Conservation (phyloP, 2,888 invertebrate genomes). For the Calliphora vomitoria region DNA sequence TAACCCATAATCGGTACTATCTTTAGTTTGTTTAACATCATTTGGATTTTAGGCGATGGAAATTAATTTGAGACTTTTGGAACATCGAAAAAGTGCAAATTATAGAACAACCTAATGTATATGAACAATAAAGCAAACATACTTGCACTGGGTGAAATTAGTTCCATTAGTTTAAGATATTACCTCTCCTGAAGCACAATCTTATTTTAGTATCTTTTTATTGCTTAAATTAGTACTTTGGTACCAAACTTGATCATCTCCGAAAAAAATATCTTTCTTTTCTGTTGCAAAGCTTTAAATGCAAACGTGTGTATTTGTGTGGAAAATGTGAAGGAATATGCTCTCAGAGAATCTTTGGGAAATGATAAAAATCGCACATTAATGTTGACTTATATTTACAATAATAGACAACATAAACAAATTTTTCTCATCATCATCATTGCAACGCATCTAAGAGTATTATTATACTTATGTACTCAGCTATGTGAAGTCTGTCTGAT, state of each 20-base stretch:
- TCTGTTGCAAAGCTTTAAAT: background rate
- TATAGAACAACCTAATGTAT: no score
- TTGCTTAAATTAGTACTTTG: background rate
- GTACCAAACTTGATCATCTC: background rate
- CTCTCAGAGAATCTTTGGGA: conserved; percentile 55
- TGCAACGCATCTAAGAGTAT: background rate
- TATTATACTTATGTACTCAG: background rate
- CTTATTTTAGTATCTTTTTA: no score
- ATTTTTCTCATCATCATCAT: conserved; percentile 41
- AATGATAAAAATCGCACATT: conserved; percentile 31
- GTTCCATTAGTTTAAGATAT: no score
- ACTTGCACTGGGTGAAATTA: no score
- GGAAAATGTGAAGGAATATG: background rate
- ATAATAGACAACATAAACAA: conserved; percentile 10
- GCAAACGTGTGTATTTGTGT: background rate
- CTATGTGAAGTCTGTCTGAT: conserved; percentile 23
- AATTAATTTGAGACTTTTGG: no score
- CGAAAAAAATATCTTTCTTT: background rate
- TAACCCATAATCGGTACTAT: no score
- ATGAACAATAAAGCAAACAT: no score
- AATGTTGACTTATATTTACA: conserved; percentile 32
- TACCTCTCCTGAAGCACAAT: no score
- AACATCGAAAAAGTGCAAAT: no score
- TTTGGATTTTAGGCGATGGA: no score
- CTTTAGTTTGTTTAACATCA: no score